Evolutionary conservation across 1,140 invertebrate species (phyloP).

Genomic region (Drosophila pseudoobscura): DNA sequence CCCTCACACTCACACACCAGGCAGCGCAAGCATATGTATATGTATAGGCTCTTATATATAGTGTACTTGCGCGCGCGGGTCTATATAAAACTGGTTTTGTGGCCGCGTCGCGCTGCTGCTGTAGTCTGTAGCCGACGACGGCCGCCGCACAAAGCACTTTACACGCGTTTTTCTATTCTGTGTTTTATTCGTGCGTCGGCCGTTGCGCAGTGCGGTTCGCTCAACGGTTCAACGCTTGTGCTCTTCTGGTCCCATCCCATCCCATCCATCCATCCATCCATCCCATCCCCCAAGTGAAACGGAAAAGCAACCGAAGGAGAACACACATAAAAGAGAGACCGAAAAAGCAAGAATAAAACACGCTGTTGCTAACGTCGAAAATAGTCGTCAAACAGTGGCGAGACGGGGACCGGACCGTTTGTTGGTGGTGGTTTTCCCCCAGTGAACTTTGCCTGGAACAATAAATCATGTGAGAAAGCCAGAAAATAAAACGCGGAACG

Average conservation of each 20-base stretch:
- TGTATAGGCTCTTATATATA: conserved; percentile 51
- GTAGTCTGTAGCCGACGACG: conserved; percentile 22
- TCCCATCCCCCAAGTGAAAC: conserved; percentile 27
- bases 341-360: conserved; percentile 26
- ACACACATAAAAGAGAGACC: conserved; percentile 26
- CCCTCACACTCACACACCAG: conserved; percentile 22
- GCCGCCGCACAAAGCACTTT: conserved; percentile 41
- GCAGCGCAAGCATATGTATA: conserved; percentile 18
- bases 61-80: conserved; percentile 59
- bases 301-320: conserved; percentile 61
- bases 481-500: conserved; percentile 25
- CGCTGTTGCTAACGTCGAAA: conserved; percentile 78
- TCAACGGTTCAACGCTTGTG: conserved; percentile 60
- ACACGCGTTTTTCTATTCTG: conserved; percentile 66
- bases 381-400: conserved; percentile 67
- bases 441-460: conserved; percentile 72
- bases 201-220: conserved; percentile 67
- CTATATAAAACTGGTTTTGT: conserved; percentile 64
- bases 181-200: conserved; percentile 67
- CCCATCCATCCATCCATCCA: conserved; percentile 16
- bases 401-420: conserved; percentile 27
- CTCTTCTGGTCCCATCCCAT: conserved; percentile 25
- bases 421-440: conserved; percentile 53
- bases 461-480: conserved; percentile 51
- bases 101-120: conserved; percentile 52